A percentile compares a stretch with the other conserved stretches of the same genome.
phyloP scores from a whole-genome alignment of 2,113 vertebrate genomes.

The Alethe diademata region DNA sequence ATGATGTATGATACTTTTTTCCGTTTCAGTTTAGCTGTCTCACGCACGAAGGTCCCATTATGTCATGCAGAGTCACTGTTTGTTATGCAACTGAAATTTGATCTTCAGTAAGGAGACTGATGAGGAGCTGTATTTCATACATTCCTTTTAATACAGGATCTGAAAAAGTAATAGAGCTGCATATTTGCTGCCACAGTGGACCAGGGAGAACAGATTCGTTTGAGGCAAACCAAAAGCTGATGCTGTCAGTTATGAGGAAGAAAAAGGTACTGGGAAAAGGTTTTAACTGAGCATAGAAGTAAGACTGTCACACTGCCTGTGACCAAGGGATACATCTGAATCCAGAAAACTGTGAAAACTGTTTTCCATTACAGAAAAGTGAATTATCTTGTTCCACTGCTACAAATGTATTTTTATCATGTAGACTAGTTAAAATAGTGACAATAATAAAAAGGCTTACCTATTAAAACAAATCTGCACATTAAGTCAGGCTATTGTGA shows the following conservation, averaged over 20 bases:
- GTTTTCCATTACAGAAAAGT: neutral
- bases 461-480: neutral
- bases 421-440: neutral
- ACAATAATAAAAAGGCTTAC: neutral
- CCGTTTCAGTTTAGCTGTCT: neutral
- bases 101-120: neutral
- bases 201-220: neutral
- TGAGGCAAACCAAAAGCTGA: neutral
- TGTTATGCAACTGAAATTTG: neutral
- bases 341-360: neutral
- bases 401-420: neutral
- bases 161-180: neutral
- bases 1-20: neutral
- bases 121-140: neutral
- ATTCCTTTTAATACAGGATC: neutral
- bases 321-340: neutral
- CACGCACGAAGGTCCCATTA: neutral
- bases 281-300: neutral
- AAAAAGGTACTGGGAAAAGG: neutral
- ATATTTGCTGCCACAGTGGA: neutral
- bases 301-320: neutral
- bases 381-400: neutral
- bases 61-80: neutral
- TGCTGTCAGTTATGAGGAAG: neutral
- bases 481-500: neutral